A percentile compares a stretch with the other conserved stretches of the same genome.
Evolutionary conservation across 2,113 vertebrate species (phyloP).

Genomic region (Phaethornis superciliosus): DNA sequence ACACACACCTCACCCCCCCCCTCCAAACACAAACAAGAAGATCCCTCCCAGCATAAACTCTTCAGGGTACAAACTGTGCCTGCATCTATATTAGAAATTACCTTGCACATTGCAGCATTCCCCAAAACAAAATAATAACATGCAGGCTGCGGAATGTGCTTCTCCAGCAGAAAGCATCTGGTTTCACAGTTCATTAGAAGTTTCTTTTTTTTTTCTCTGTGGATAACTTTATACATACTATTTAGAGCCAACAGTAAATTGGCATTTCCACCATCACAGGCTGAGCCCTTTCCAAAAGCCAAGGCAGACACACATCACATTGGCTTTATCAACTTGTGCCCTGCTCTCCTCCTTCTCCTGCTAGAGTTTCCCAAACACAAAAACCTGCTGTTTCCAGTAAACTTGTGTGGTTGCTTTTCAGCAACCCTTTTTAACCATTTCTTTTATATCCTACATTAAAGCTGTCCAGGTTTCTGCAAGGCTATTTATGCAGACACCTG

Average conservation of each 20-base stretch:
- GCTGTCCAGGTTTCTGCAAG: not conserved
- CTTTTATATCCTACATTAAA: not conserved
- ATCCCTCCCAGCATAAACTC: not conserved
- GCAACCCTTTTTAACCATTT: not conserved
- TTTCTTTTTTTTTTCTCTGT: slow-evolving; percentile 5
- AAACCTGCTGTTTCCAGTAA: not conserved
- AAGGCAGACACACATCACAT: fast-evolving
- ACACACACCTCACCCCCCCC: not conserved
- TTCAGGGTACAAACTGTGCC: not conserved
- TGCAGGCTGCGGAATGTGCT: slow-evolving; percentile 7
- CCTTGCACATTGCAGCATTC: not conserved
- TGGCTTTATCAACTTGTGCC: not conserved
- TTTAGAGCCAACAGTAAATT: not conserved
- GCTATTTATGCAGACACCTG: not conserved
- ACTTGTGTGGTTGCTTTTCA: not conserved
- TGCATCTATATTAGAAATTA: not conserved
- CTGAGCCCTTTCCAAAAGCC: not conserved
- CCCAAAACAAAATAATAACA: not conserved
- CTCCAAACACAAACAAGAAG: not conserved
- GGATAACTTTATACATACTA: not conserved
- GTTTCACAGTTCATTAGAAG: slow-evolving; percentile 27
- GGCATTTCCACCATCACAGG: not conserved
- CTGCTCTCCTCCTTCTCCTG: not conserved
- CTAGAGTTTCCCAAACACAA: not conserved
- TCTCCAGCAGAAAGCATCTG: slow-evolving; percentile 55